These are phyloP conservation scores for Camponotus floridanus DNA, from an alignment of 1,140 invertebrate genomes.

Conservation along the genomic window DNA sequence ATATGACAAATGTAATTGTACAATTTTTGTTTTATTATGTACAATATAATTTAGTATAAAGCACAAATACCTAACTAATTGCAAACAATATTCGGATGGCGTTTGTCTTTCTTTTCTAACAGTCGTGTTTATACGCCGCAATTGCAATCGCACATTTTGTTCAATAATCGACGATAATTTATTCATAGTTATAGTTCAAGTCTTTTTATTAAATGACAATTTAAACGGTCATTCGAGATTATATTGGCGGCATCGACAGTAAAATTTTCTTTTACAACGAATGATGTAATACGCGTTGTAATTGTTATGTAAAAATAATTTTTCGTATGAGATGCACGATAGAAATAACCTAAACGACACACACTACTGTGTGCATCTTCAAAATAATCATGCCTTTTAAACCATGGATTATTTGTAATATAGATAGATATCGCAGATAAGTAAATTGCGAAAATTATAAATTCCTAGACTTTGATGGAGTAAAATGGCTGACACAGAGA, in stretches of 20 bases:
- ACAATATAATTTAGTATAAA: background rate
- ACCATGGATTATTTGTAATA: background rate
- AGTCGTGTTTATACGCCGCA: constrained; percentile 57
- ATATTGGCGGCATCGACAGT: background rate
- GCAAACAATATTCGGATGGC: constrained; percentile 87
- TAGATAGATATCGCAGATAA: background rate
- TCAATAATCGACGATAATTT: constrained; percentile 36
- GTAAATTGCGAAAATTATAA: background rate
- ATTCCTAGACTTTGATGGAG: background rate
- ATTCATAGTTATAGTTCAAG: constrained; percentile 15
- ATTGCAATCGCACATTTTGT: constrained; percentile 22
- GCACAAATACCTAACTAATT: constrained; percentile 86
- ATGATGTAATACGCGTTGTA: background rate
- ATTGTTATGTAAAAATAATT: background rate
- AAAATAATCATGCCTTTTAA: background rate
- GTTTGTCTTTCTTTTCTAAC: constrained; percentile 73
- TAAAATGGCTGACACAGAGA: background rate
- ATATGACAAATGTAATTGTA: background rate
- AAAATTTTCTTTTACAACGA: background rate
- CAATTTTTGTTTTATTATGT: background rate
- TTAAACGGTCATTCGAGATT: background rate
- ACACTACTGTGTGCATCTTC: background rate
- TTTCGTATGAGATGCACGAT: background rate
- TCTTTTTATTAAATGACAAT: background rate
- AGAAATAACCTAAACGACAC: constrained; percentile 16